Base-by-base conservation (phyloP, 2,113 vertebrate genomes). In the Cyprinodon brontotheroides region DNA sequence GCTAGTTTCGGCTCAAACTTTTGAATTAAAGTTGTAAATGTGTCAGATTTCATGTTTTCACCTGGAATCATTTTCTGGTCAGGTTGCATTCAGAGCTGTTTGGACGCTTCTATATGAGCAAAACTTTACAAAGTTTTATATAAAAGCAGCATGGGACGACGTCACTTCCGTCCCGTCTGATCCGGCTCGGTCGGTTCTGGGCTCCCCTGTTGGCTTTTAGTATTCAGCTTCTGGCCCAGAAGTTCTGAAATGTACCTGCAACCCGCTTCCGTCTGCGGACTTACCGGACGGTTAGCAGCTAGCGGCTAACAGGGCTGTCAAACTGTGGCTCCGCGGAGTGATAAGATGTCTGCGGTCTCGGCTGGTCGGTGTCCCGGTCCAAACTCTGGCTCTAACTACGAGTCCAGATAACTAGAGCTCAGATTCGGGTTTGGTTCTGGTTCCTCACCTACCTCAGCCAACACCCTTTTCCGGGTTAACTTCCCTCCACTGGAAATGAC, bases 401-500 rank as follows among this genome's bases (percentile, higher is more conserved):
- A 4, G 12, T 50, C 4, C 3, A 38, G 20, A 1, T 3, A 5
- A 15, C 4, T 65, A 0, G 3, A 22, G 20, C 3, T 11, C 14
- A 15, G 17, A 63, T 67, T 7, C 9, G 61, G 15, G 70, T 36
- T 38, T 8, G 41, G 60, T 61, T 43, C 63, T 17, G 62, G 9
- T 20, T 65, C 29, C 20, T 29, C 80, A 75, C 74, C 83, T 73
- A 37, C 47, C 75, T 14, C 78, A 75, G 84, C 71, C 86, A 86
- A 88, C 83, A 60, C 94, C 89, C 86, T 43, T 72, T 90, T 37
- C 77, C 86, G 82, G 73, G 80, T 91, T 88, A 73, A 68, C 3
- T 80, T 85, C 79, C 36, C 88, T 79, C 45, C 61, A 78, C 12
- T 38, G 94, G 93, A 95, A 85, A 76, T 94, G 93, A 94, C 92